These are phyloP conservation scores for Halcyon malimbica DNA, from an alignment of 2,113 vertebrate genomes.

Conservation along the genomic window DNA sequence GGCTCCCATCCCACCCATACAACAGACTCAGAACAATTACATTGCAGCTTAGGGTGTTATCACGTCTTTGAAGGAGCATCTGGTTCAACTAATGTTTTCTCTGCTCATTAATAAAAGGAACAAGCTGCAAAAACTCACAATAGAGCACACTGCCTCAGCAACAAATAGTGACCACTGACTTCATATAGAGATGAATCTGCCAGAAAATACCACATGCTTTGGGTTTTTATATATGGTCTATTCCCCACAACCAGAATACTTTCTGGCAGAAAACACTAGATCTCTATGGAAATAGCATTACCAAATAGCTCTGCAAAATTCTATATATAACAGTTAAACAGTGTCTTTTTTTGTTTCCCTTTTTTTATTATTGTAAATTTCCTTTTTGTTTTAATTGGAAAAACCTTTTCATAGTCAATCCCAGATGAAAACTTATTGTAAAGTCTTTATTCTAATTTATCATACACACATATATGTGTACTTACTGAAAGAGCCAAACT, in stretches of 20 bases:
- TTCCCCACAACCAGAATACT: background rate
- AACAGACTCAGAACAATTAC: background rate
- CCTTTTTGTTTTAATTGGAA: background rate
- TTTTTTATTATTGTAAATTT: background rate
- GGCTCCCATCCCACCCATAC: background rate
- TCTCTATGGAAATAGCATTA: background rate
- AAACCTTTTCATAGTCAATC: constrained; percentile 7
- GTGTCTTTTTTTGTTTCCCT: rapidly evolving
- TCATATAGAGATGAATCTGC: background rate
- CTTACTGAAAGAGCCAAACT: background rate
- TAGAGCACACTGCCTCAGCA: background rate
- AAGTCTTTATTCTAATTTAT: constrained; percentile 48
- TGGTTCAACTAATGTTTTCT: constrained; percentile 7
- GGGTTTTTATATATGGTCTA: background rate
- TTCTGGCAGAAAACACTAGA: background rate
- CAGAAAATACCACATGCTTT: constrained; percentile 45
- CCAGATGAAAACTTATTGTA: background rate
- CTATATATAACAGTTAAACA: background rate
- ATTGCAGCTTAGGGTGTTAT: background rate
- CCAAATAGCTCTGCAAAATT: background rate
- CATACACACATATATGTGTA: background rate
- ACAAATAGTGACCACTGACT: constrained; percentile 32
- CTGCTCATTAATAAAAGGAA: constrained; percentile 50
- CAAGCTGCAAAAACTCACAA: constrained; percentile 36
- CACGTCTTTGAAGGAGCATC: background rate